phyloP scores from a whole-genome alignment of 2,797 vertebrate genomes.

The Protosalanx chinensis region DNA sequence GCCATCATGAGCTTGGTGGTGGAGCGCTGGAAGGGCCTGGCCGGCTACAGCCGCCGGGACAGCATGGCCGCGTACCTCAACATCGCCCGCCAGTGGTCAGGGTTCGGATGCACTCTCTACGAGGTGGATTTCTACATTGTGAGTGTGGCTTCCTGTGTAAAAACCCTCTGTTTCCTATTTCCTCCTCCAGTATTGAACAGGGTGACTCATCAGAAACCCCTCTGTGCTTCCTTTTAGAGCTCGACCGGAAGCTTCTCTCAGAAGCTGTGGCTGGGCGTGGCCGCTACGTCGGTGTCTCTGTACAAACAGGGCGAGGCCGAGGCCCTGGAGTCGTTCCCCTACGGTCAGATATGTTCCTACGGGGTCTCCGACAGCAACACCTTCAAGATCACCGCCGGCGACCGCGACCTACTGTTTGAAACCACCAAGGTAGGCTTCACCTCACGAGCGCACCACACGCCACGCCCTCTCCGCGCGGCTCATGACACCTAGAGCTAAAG shows the following conservation, averaged over 20 bases:
- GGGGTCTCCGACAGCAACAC: conserved; percentile 84
- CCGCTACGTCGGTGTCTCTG: conserved; percentile 83
- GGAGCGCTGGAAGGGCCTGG: conserved; percentile 87
- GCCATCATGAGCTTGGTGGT: conserved; percentile 78
- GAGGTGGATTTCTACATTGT: conserved; percentile 83
- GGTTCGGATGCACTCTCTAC: conserved; percentile 90
- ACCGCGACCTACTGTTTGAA: conserved; percentile 86
- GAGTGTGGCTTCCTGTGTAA: conserved; percentile 51
- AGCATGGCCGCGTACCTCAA: conserved; percentile 88
- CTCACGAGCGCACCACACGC: neutral
- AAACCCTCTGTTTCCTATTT: no score
- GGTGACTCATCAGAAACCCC: no score
- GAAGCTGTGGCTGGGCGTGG: conserved; percentile 86
- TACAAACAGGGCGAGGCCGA: conserved; percentile 87
- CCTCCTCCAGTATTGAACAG: no score
- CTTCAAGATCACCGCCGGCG: conserved; percentile 85
- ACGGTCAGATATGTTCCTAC: conserved; percentile 87
- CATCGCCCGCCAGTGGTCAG: conserved; percentile 87
- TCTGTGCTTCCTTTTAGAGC: conserved; percentile 67
- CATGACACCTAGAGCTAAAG: no score
- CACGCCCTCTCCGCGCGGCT: neutral
- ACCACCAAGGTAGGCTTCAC: conserved; percentile 80
- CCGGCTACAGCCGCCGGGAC: conserved; percentile 82
- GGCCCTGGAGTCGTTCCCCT: conserved; percentile 85
- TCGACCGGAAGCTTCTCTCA: conserved; percentile 78